Base-by-base conservation (phyloP, 2,113 vertebrate species). In the Prunella fulvescens region DNA sequence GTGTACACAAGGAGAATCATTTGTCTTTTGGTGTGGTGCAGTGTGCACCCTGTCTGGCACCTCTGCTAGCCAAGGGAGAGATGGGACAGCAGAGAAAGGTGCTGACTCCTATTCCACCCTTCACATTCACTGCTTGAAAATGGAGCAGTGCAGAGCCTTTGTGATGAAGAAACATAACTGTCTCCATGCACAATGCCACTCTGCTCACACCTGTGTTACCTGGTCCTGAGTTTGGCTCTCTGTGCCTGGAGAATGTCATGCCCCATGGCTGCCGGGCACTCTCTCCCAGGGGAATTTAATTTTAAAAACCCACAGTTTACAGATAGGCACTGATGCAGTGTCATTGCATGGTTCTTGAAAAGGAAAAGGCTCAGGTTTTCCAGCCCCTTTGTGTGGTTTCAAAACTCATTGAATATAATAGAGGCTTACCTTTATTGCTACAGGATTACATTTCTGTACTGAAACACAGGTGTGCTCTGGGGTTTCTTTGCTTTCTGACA, bases 291-390 rank as follows among this genome's bases (percentile, higher is more conserved):
- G 51, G 26, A 67, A 56, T 92, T 91, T 67, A 15, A 64, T 83
- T 92, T 96, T 35, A 17, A 84, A 95, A 77, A 9, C 4, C 7
- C 15, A 2, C 4, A 3, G 1, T 0, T 31, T 20, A 25, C 44
- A 65, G 25, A 61, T 14, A 28, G 29, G 7, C 18, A 6, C 8
- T 31, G 35, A 24, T 58, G 31, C 39, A 22, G 31, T 54, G 40
- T 48, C 10, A 11, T 45, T 80, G 23, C 1, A 0, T 53, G 31
- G 18, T 19, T 39, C 47, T 19, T 5, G 0, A n/a, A 57, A 82
- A 54, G 45, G 2, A 39, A 61, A 60, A 72, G 20, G 4, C 25
- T 80, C 1, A 1, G 18, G 45, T 61, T 65, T 80, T 90, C 11
- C 11, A 10, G 11, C 8, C 18, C 5, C 1, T 47, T 77, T 83